Base-by-base conservation (phyloP, 2,888 invertebrate genomes). In the Neoitamus cyanurus region DNA sequence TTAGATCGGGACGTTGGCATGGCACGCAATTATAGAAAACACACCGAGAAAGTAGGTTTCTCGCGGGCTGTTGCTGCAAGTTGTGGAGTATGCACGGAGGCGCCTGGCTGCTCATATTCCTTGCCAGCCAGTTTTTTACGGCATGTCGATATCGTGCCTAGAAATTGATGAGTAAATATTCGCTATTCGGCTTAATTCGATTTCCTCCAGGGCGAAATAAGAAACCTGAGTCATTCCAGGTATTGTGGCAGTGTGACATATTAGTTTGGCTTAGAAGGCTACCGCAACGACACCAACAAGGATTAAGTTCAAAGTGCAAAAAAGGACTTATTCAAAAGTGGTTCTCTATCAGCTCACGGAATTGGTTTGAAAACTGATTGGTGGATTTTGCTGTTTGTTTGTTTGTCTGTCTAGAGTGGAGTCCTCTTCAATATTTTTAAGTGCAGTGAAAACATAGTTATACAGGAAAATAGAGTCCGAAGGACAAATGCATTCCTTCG, bases 1-100 rank as follows among this genome's bases (percentile, higher is more conserved):
- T 85, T 85, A 46, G 78, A 68, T 72, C 77, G 58, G 9, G 78
- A 83, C 84, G 85, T 85, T 85, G 85, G 85, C 85, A 85, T 85
- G 85, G 85, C 83, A 80, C 83, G 84, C 69, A 84, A 85, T 58
- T 25, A 72, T 83, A 15, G 20, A 48, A 77, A 68, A 83, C 42
- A 83, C 48, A 34, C 34, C 9, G 36, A 20, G 6, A 46, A 77
- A 46, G 25, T 77, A 42, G 42, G 42, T 42, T 42, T 11, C 70
- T 28, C 11, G 2, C 13, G 46, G 37, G 28, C 37, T 77, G 42
- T 77, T 77, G 77, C 42, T 77, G 46, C 42, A 77, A 42, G 37
- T 73, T 30, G 30, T n/a, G 7, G 25, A 28, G 36, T 36, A 31
- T 77, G 30, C n/a, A 77, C 7, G 25, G 15, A 30, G 28, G 15